Percentiles rank a stretch among this genome's conserved stretches.
Conservation (phyloP, 2,113 vertebrate species). For the Antigone vipio region DNA sequence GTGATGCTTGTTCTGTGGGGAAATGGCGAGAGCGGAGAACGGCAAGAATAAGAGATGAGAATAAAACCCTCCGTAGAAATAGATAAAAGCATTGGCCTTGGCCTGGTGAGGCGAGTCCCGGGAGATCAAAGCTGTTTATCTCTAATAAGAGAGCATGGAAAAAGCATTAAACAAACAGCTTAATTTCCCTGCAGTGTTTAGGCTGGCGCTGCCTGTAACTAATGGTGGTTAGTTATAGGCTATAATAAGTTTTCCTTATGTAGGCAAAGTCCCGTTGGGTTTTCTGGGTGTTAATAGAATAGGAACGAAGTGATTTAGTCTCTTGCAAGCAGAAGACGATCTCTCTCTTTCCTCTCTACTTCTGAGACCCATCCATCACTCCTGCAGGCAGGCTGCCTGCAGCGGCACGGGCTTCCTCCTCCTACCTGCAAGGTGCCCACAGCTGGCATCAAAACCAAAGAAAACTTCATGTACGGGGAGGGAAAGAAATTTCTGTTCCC, state of each 20-base stretch:
- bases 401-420: background rate
- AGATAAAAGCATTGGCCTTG: background rate
- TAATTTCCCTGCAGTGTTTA: background rate
- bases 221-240: background rate
- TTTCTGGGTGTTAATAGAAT: background rate
- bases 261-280: background rate
- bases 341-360: background rate
- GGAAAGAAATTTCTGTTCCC: background rate
- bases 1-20: background rate
- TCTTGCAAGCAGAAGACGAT: background rate
- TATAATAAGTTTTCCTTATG: background rate
- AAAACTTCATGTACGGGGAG: background rate
- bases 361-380: background rate
- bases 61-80: background rate
- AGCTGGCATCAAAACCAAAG: background rate
- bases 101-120: background rate
- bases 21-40: accelerated
- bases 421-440: background rate
- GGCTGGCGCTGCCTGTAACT: background rate
- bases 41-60: background rate
- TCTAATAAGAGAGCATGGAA: background rate
- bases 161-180: background rate
- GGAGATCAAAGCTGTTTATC: background rate
- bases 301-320: background rate
- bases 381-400: background rate